Percentiles rank a stretch among this genome's conserved stretches.
Evolutionary conservation across 2,888 invertebrate genomes (phyloP).

Genomic region (Galeopsomyia nigrocyanea): DNA sequence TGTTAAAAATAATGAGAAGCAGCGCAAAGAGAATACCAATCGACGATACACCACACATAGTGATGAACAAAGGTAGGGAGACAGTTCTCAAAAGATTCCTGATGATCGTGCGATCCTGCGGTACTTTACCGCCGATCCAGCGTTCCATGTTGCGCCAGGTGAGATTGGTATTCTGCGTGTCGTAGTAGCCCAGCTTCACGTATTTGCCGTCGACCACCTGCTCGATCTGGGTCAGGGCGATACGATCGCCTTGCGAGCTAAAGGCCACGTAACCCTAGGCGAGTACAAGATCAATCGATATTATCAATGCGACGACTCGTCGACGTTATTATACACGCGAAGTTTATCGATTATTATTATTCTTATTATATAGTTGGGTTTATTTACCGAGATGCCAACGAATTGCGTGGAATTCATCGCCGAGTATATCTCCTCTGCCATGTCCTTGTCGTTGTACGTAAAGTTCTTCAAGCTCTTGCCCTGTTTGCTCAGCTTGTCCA

Average conservation of each 20-base stretch:
- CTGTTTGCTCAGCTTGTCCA: conserved; percentile 84
- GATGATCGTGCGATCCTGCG: conserved; percentile 94
- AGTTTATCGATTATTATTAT: no score
- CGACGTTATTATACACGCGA: no score
- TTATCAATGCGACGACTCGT: not conserved
- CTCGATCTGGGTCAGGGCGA: conserved; percentile 98
- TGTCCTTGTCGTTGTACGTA: conserved; percentile 94
- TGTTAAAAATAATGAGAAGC: conserved; percentile 91
- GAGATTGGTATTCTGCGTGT: conserved; percentile 94
- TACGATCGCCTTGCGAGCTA: conserved; percentile 98
- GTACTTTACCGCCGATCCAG: conserved; percentile 93
- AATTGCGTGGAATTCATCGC: conserved; percentile 99
- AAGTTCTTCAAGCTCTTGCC: conserved; percentile 93
- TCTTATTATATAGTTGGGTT: no score
- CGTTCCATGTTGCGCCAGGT: conserved; percentile 93
- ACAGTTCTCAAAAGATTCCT: conserved; percentile 87
- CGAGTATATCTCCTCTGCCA: conserved; percentile 95
- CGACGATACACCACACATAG: conserved; percentile 92
- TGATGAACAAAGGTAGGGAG: conserved; percentile 90
- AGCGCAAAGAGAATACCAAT: conserved; percentile 90
- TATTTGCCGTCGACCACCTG: conserved; percentile 96
- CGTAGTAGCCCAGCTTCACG: conserved; percentile 94
- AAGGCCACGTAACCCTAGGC: conserved; percentile 97
- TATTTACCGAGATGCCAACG: conserved; percentile 95
- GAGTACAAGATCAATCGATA: conserved; percentile 46